Conservation (phyloP, 1,140 invertebrate genomes). For the Medauroidea extradentata region DNA sequence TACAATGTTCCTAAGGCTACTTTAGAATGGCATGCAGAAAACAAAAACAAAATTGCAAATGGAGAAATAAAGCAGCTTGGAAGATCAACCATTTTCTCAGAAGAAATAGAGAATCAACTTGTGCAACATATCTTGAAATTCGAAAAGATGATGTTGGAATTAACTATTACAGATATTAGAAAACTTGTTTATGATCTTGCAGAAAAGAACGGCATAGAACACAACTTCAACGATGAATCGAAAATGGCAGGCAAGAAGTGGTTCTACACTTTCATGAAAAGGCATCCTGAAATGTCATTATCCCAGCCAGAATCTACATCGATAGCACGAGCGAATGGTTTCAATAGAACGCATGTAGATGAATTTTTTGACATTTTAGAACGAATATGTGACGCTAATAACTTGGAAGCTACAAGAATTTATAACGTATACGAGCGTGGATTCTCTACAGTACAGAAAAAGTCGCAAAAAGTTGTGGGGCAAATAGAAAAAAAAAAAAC, state of each 20-base stretch:
- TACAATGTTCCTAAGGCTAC: conserved; percentile 13
- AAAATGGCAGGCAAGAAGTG: conserved; percentile 40
- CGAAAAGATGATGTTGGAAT: background rate
- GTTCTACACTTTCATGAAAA: conserved; percentile 39
- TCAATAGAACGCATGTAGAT: conserved; percentile 33
- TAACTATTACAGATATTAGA: background rate
- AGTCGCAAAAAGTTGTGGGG: conserved; percentile 28
- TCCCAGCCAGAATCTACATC: conserved; percentile 41
- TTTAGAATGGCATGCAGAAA: conserved; percentile 7
- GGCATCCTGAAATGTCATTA: conserved; percentile 37
- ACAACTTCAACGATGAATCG: conserved; percentile 32
- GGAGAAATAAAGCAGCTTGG: background rate
- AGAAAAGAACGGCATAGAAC: conserved; percentile 7
- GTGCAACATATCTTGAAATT: too few relatives aligned
- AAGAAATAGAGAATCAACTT: too few relatives aligned
- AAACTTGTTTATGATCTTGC: conserved; percentile 4
- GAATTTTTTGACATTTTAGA: conserved; percentile 29
- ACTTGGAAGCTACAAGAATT: conserved; percentile 33
- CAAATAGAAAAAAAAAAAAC: conserved; percentile 34
- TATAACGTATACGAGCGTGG: conserved; percentile 39
- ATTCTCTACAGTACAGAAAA: conserved; percentile 25
- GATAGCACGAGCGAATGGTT: conserved; percentile 35
- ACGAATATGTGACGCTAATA: conserved; percentile 26
- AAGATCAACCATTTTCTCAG: background rate
- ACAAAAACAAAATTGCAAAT: conserved; percentile 6